A percentile compares a stretch with the other conserved stretches of the same genome.
These are phyloP conservation scores for Polypedilum vanderplanki DNA, from an alignment of 1,140 invertebrate genomes.

Conservation along the genomic window DNA sequence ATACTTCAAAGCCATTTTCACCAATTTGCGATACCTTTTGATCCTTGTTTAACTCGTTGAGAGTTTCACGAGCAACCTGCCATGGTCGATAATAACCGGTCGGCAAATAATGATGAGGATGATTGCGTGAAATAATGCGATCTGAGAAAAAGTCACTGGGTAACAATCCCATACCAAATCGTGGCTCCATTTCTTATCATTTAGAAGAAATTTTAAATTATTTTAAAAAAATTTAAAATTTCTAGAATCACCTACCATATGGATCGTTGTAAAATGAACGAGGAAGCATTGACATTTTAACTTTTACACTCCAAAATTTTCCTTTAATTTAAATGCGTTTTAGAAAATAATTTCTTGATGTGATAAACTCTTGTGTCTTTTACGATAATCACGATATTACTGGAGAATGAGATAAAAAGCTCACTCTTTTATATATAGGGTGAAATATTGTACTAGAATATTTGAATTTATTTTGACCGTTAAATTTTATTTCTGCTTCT, in stretches of 20 bases:
- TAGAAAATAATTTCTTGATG: too few species aligned
- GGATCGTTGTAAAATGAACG: background rate
- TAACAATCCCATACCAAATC: background rate
- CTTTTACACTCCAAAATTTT: too few species aligned
- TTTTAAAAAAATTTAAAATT: background rate
- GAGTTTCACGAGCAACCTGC: background rate
- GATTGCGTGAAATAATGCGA: background rate
- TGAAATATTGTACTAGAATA: too few species aligned
- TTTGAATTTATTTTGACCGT: too few species aligned
- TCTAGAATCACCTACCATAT: background rate
- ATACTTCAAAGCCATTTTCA: slow-evolving; percentile 59
- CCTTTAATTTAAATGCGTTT: too few species aligned
- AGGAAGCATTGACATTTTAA: too few species aligned
- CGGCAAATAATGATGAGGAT: background rate
- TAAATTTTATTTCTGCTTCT: too few species aligned
- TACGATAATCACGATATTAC: too few species aligned
- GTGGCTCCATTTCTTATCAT: background rate
- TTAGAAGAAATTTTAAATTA: background rate
- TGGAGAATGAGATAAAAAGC: too few species aligned
- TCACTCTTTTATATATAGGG: too few species aligned
- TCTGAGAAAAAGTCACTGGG: background rate
- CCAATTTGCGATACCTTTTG: slow-evolving; percentile 36
- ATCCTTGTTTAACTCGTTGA: background rate
- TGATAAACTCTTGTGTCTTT: too few species aligned
- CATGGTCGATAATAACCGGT: slow-evolving; percentile 10